Evolutionary conservation across 2,888 invertebrate genomes (phyloP).

Genomic region (Choristoneura rosaceana): DNA sequence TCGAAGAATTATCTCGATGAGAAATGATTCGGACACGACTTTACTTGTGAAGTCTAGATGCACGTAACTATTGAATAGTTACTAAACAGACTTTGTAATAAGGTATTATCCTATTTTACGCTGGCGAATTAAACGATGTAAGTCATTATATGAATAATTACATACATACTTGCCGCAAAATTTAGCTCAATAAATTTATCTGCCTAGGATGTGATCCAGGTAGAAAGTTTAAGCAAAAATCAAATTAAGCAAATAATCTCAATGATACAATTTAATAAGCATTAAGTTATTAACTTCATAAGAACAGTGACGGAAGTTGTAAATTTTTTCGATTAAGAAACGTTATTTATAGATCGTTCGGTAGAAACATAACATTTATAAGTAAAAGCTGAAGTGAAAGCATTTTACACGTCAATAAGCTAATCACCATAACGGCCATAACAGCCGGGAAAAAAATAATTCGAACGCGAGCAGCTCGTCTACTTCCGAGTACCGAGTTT

Average conservation of each 20-base stretch:
- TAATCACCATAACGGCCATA: constrained; percentile 62
- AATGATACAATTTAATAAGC: constrained; percentile 12
- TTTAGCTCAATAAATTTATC: too few relatives aligned
- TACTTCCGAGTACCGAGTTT: not conserved
- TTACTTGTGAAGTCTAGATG: not conserved
- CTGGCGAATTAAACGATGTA: not conserved
- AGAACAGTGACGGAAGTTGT: constrained; percentile 16
- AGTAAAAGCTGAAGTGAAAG: constrained; percentile 68
- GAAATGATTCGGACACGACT: constrained; percentile 22
- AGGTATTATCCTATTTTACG: not conserved
- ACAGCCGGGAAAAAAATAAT: constrained; percentile 62
- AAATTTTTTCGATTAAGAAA: constrained; percentile 22
- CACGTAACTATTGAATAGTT: not conserved
- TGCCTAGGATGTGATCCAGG: not conserved
- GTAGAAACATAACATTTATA: constrained; percentile 20
- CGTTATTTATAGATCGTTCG: constrained; percentile 17
- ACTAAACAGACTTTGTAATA: not conserved
- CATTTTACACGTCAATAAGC: constrained; percentile 64
- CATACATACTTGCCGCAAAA: too few relatives aligned
- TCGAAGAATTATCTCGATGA: constrained; percentile 23
- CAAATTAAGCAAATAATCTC: not conserved
- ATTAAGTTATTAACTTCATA: constrained; percentile 21
- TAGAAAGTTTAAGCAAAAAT: not conserved
- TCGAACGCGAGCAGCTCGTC: constrained; percentile 55
- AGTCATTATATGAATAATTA: not conserved